Evolutionary conservation across 2,888 invertebrate genomes (phyloP).

Genomic region (Synanthedon tipuliformis): DNA sequence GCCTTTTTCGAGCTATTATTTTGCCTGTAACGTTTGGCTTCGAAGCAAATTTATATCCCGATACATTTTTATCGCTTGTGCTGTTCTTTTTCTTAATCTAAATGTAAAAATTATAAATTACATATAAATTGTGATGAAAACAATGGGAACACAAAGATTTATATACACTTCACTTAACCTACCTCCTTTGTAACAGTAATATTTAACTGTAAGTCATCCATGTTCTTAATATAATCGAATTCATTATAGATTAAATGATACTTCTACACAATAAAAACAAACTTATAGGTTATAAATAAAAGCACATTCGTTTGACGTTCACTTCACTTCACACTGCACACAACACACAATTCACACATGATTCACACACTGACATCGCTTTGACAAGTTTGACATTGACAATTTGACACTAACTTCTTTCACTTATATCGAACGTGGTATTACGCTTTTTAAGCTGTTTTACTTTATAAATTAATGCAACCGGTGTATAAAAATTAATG

Average conservation of each 20-base stretch:
- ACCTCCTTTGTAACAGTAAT: slow-evolving; percentile 49
- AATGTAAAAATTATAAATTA: slow-evolving; percentile 6
- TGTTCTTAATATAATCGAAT: slow-evolving; percentile 17
- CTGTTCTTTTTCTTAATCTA: slow-evolving; percentile 33
- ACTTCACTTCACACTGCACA: neutral
- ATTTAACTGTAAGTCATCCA: slow-evolving; percentile 66
- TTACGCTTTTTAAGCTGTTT: no score
- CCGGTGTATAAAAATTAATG: no score
- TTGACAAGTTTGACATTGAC: no score
- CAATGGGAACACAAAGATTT: neutral
- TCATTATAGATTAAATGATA: slow-evolving; percentile 3
- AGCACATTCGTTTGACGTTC: slow-evolving; percentile 2
- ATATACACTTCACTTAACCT: slow-evolving; percentile 20
- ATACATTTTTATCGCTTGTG: slow-evolving; percentile 25
- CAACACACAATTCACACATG: neutral
- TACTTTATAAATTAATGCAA: no score
- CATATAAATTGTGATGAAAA: neutral
- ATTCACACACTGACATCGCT: neutral
- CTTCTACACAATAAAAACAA: slow-evolving; percentile 7
- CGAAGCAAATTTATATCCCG: slow-evolving; percentile 52
- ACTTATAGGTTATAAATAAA: slow-evolving; percentile 31
- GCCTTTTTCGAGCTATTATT: slow-evolving; percentile 57
- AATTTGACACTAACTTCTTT: no score
- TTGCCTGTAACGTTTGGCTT: slow-evolving; percentile 54
- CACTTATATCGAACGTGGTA: no score